phyloP scores from a whole-genome alignment of 2,888 invertebrate species.

The Netelia fuscicornis region DNA sequence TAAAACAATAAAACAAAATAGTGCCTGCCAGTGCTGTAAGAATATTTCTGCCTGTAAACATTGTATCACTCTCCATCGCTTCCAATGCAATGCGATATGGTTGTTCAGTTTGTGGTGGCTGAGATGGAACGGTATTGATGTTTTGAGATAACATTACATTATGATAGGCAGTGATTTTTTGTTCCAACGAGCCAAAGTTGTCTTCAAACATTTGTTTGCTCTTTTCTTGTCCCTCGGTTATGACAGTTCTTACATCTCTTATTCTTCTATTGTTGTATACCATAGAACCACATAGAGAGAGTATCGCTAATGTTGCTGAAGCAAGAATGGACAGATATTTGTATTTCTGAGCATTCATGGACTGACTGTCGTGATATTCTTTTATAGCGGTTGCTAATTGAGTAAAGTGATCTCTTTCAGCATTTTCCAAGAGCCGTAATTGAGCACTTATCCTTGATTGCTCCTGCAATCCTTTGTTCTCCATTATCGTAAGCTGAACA shows the following conservation, averaged over 20 bases:
- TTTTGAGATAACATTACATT: not conserved
- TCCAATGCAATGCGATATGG: no score
- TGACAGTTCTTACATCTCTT: constrained; percentile 74
- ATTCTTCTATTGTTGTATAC: constrained; percentile 81
- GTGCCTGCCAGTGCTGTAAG: no score
- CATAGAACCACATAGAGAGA: constrained; percentile 80
- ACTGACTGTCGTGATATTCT: constrained; percentile 82
- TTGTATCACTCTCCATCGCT: not conserved
- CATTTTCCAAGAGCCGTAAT: constrained; percentile 78
- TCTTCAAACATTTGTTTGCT: constrained; percentile 74
- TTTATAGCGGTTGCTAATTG: constrained; percentile 82
- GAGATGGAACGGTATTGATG: not conserved
- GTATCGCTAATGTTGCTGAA: constrained; percentile 78
- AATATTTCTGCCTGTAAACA: constrained; percentile 33
- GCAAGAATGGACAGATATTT: constrained; percentile 82
- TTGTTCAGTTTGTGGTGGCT: no score
- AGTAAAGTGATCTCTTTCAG: constrained; percentile 81
- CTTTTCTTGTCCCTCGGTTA: constrained; percentile 74
- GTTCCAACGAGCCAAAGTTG: constrained; percentile 68
- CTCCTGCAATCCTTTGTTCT: constrained; percentile 81
- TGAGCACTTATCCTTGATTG: constrained; percentile 75
- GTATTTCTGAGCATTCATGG: constrained; percentile 80
- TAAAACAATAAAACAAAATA: not conserved
- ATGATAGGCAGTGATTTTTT: constrained; percentile 12
- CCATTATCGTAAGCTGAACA: constrained; percentile 81